Evolutionary conservation across 2,797 vertebrate species (phyloP).

Genomic region (Cuculus canorus): DNA sequence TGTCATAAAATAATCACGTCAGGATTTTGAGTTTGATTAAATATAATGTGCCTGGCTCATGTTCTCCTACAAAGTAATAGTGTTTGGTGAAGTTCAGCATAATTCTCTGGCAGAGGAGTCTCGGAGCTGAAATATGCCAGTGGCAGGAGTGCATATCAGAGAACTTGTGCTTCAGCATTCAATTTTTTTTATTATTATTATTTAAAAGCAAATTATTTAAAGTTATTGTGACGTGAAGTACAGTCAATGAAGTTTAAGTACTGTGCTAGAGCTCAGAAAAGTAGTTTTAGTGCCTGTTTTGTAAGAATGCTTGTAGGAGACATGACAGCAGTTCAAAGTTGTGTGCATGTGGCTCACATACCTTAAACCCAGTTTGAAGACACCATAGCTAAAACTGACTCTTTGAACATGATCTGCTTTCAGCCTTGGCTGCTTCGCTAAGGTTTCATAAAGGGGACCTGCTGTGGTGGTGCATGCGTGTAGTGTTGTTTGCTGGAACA

Average conservation of each 20-base stretch:
- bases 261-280: neutral
- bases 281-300: neutral
- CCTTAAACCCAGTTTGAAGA: neutral
- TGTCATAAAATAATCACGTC: constrained; percentile 8
- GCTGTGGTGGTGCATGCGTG: neutral
- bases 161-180: neutral
- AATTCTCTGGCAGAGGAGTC: neutral
- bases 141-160: neutral
- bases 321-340: neutral
- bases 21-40: constrained; percentile 16
- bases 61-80: neutral
- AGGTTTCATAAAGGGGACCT: neutral
- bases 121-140: neutral
- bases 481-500: neutral
- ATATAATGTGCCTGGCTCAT: neutral
- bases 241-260: neutral
- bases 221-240: neutral
- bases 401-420: neutral
- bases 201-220: neutral
- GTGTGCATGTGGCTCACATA: neutral
- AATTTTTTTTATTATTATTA: neutral
- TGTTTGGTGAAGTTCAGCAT: neutral
- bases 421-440: neutral
- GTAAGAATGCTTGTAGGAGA: neutral
- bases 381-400: neutral